Evolutionary conservation across 2,797 vertebrate genomes (phyloP), one percentile per base, ranked within the genome.

Genomic region (Sternotherus odoratus): DNA sequence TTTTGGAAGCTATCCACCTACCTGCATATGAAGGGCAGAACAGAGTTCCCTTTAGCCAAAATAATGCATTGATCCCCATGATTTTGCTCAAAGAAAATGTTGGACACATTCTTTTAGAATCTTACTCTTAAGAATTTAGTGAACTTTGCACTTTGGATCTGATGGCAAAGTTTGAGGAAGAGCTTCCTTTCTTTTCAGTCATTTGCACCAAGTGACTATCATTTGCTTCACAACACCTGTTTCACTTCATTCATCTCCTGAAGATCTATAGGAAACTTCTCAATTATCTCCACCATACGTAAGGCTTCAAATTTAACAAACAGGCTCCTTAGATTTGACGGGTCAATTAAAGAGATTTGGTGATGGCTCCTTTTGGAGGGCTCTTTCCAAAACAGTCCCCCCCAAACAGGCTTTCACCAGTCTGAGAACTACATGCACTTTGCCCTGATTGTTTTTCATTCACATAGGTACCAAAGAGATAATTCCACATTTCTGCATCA

Each of bases 231-330:
- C 78, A 90, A 79, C 57, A 39, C 56, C 63, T 66, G 84, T 92
- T 95, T 87, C 28, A 46, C 90, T 92, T 88, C 92, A 83, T 91
- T 90, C 26, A n/a, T 92, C 80, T 87, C 80, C 87, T 94, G n/a
- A 88, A 88, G 83, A 50, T 33, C 16, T n/a, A 84, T 83, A 79
- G 72, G 19, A 46, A 33, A 91, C 77, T 50, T 83, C 80, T 82
- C 75, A 74, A 63, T 49, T 88, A 63, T 79, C 88, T 77, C n/a
- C 66, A 49, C 79, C 60, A 69, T 77, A 88, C 80, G 79, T 36
- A 57, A 49, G 39, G 84, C 36, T 78, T 94, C 87, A 95, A 86
- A 78, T 90, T 12, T 56, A 89, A 48, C 26, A 28, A 75, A 86
- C 4, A 0, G 51, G 43, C 21, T 39, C 36, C 36, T 69, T 69